Evolutionary conservation across 2,888 invertebrate species (phyloP).

Genomic region (Diplolepis rosae): DNA sequence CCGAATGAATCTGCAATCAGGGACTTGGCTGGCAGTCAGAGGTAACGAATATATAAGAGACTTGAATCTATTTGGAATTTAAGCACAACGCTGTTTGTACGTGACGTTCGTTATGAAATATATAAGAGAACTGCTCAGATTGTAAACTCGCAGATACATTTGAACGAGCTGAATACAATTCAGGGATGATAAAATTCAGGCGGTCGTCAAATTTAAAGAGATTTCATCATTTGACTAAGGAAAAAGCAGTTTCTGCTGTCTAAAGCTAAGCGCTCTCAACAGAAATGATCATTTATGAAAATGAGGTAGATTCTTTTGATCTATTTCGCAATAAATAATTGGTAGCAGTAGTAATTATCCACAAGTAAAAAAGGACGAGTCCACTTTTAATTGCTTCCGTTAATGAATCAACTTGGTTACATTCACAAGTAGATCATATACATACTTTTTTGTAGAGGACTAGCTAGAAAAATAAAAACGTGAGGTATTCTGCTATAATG

Average conservation of each 20-base stretch:
- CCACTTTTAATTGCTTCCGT: constrained; percentile 15
- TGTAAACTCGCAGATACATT: constrained; percentile 26
- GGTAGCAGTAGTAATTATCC: constrained; percentile 6
- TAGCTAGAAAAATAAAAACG: background rate
- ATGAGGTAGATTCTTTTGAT: background rate
- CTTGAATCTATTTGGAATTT: constrained; percentile 40
- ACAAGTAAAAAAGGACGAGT: background rate
- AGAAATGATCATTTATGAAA: no score
- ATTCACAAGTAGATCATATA: background rate
- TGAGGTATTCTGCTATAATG: background rate
- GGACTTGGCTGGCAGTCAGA: constrained; percentile 42
- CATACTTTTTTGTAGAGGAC: background rate
- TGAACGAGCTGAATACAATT: background rate
- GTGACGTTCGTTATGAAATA: constrained; percentile 18
- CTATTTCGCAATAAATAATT: constrained; percentile 1
- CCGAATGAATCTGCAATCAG: constrained; percentile 46
- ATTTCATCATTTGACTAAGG: background rate
- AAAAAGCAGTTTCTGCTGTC: background rate
- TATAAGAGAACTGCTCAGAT: background rate
- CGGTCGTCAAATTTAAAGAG: background rate
- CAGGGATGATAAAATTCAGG: background rate
- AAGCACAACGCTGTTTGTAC: constrained; percentile 24
- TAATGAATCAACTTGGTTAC: constrained; percentile 5
- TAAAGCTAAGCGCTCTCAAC: constrained; percentile 8
- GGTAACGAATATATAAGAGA: constrained; percentile 29